phyloP scores from a whole-genome alignment of 2,113 vertebrate genomes.

The Myotis davidii region DNA sequence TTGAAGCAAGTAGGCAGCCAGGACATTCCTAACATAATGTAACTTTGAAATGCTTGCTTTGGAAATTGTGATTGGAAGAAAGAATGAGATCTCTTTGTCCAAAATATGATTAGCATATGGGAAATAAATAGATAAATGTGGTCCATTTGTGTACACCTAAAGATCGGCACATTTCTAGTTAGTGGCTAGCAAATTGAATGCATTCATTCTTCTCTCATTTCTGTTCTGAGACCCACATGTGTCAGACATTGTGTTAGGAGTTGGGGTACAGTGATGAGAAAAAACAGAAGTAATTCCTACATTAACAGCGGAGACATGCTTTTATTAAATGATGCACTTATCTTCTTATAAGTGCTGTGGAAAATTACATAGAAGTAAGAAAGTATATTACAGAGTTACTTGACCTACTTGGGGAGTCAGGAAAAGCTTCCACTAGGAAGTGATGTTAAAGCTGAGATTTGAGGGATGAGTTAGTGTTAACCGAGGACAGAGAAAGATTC shows the following conservation, averaged over 20 bases:
- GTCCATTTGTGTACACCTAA: neutral
- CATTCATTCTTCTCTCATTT: neutral
- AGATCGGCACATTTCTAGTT: neutral
- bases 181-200: neutral
- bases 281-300: neutral
- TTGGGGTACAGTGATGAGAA: neutral
- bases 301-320: neutral
- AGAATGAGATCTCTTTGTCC: conserved; percentile 7
- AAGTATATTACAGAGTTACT: neutral
- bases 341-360: neutral
- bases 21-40: neutral
- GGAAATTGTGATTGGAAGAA: conserved; percentile 32
- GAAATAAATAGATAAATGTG: conserved; percentile 1
- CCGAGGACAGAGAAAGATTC: neutral
- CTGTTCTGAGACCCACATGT: neutral
- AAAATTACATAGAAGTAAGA: neutral
- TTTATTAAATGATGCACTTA: neutral
- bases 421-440: neutral
- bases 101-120: neutral
- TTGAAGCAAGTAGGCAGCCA: neutral
- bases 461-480: neutral
- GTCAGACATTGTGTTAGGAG: neutral
- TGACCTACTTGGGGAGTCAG: neutral
- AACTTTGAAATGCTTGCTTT: conserved; percentile 24
- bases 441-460: neutral